Evolutionary conservation across 2,113 vertebrate genomes (phyloP), one percentile per base, ranked within the genome.

Genomic region (Halcyon senegalensis): DNA sequence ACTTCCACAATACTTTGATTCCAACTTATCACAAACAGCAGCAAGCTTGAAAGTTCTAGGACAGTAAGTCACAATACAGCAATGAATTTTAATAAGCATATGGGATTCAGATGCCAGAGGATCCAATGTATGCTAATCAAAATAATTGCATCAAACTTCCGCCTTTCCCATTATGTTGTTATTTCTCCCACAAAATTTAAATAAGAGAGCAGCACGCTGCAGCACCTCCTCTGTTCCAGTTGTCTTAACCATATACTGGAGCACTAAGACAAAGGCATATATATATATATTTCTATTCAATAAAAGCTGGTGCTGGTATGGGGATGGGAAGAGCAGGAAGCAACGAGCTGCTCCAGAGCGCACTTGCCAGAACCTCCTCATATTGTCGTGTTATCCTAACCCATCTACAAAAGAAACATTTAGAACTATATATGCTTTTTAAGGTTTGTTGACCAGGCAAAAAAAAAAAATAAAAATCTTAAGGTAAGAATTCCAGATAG

Each of bases 1-100:
- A 81, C 50, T 91, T 93, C 43, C 21, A n/a, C 64, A 96, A 95
- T 46, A 76, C 58, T 84, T 93, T 37, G 67, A 96, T 81, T 94
- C 63, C 77, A 83, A 68, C 35, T 77, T 76, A 60, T 13, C n/a
- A 84, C 28, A 63, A 79, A 63, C 25, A 87, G 89, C 53, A 85
- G 59, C 3, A 2, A 95, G 70, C 56, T 44, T 83, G 70, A 94
- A 83, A 82, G 64, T 94, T 81, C 79, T 37, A n/a, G 43, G 67
- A 91, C 35, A 93, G 50, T 16, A 89, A 89, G 59, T 91, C 48
- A 87, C 41, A 74, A 66, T 43, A 79, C 41, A 95, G 81, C 53
- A 69, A 78, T 39, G 35, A 67, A 48, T 82, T 87, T 90, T 44
- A 75, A 66, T n/a, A 79, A 78, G 62, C 39, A 59, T 27, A 64